A percentile compares a stretch with the other conserved stretches of the same genome.
Conservation (phyloP, 2,113 vertebrate genomes). For the Athene cunicularia region DNA sequence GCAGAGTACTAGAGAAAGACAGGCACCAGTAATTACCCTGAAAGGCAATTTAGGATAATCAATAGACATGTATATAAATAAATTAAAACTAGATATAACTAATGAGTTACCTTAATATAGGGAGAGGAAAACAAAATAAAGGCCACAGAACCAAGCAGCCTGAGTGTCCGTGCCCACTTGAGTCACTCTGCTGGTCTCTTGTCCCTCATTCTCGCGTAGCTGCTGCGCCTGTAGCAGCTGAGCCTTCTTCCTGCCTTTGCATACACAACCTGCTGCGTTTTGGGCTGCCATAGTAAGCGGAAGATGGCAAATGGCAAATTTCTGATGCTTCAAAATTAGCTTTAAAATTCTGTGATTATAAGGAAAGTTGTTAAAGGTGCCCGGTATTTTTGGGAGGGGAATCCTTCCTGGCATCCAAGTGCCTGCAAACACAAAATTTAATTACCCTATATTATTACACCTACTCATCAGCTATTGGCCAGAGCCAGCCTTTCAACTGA, state of each 20-base stretch:
- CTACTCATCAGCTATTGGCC: slow-evolving; percentile 19
- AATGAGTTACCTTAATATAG: neutral
- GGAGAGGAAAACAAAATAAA: neutral
- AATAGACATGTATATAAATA: neutral
- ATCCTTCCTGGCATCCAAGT: neutral
- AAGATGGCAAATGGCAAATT: neutral
- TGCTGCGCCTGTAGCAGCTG: neutral
- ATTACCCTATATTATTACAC: slow-evolving; percentile 39
- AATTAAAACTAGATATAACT: neutral
- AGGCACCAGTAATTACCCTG: neutral
- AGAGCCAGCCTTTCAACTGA: slow-evolving; percentile 45
- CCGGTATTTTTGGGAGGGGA: neutral
- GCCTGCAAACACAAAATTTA: slow-evolving; percentile 35
- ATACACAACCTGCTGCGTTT: neutral
- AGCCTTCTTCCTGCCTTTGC: neutral
- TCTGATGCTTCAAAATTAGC: neutral
- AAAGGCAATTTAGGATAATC: neutral
- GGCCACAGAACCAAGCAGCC: neutral
- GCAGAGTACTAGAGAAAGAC: neutral
- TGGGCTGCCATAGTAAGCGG: neutral
- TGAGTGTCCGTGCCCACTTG: neutral
- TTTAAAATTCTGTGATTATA: neutral
- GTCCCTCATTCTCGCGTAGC: neutral
- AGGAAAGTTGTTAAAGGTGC: neutral
- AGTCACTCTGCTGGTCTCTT: neutral